Evolutionary conservation across 1,140 invertebrate genomes (phyloP), one percentile per base, ranked within the genome.

Genomic region (Drosophila oshimai): DNA sequence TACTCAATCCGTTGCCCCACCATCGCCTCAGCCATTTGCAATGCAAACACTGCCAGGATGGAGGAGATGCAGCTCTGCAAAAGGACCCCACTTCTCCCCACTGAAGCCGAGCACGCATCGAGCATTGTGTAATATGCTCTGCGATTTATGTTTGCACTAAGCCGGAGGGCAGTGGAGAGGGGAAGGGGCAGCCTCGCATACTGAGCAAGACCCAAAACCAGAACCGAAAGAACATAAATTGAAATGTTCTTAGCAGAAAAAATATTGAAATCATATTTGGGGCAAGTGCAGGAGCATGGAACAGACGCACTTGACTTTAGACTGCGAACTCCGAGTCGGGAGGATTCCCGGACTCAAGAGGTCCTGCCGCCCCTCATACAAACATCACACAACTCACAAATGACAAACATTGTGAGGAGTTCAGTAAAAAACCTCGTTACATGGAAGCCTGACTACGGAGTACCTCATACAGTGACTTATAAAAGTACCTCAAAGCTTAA

Each of bases 91-190:
- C 29, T 42, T 73, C 28, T 45, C 31, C 58, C 47, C 65, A 58
- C 55, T 58, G 62, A 77, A 87, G 81, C 81, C 60, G 64, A 58
- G 81, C 83, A 87, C 83, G 83, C 81, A 77, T 77, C 47, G 36
- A 37, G 77, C 81, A 87, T 88, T 88, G 76, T 88, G 77, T 87
- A 87, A 87, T 87, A 87, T 88, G 81, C 83, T 88, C 83, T 87
- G 81, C 81, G 81, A 87, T 87, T 87, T 87, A 87, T 87, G 81
- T 80, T 81, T 74, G 62, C 45, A 51, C 34, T 55, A 73, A 67
- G 60, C 67, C 47, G 61, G 12, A 22, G 51, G 24, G 20, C 18
- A 29, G 26, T 15, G 41, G 18, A 45, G 26, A n/a, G 44, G 45
- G 75, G n/a, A 58, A 53, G 62, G 75, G 74, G 49, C 73, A 81